Evolutionary conservation across 1,140 invertebrate genomes (phyloP).

Genomic region (Pteromalus puparum): DNA sequence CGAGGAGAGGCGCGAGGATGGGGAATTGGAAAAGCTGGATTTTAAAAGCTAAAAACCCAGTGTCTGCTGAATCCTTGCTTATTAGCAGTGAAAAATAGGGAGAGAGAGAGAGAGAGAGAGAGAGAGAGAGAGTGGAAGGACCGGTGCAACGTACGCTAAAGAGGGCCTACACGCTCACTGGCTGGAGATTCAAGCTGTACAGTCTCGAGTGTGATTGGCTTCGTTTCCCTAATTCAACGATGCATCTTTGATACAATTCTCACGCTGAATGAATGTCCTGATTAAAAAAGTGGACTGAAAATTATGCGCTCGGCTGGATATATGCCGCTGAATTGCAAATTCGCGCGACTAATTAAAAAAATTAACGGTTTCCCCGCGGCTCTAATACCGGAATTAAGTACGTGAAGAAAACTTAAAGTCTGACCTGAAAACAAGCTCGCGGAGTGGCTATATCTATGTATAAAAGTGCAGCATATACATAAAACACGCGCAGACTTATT

Average conservation of each 20-base stretch:
- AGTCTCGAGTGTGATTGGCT: too few species aligned
- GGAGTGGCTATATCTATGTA: background rate
- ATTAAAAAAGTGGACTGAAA: background rate
- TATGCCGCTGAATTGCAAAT: background rate
- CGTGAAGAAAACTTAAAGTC: slow-evolving; percentile 37
- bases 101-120: too few species aligned
- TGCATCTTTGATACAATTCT: too few species aligned
- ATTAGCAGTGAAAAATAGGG: background rate
- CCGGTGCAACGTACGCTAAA: too few species aligned
- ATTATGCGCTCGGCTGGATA: background rate
- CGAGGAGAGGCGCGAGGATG: background rate
- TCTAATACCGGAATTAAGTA: slow-evolving; percentile 31
- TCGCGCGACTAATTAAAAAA: slow-evolving; percentile 19
- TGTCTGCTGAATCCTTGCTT: background rate
- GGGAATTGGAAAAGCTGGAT: slow-evolving; percentile 20
- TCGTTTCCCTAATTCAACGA: too few species aligned
- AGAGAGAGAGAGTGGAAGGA: too few species aligned
- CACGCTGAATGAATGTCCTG: background rate
- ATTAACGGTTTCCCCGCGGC: background rate
- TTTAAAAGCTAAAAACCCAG: slow-evolving; percentile 18
- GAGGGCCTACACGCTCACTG: too few species aligned
- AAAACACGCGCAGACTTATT: slow-evolving; percentile 30
- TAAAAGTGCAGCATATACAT: background rate
- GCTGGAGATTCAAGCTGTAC: too few species aligned
- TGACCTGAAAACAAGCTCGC: slow-evolving; percentile 23